These are phyloP conservation scores for Synergus gifuensis DNA, from an alignment of 2,888 invertebrate species.

Conservation along the genomic window DNA sequence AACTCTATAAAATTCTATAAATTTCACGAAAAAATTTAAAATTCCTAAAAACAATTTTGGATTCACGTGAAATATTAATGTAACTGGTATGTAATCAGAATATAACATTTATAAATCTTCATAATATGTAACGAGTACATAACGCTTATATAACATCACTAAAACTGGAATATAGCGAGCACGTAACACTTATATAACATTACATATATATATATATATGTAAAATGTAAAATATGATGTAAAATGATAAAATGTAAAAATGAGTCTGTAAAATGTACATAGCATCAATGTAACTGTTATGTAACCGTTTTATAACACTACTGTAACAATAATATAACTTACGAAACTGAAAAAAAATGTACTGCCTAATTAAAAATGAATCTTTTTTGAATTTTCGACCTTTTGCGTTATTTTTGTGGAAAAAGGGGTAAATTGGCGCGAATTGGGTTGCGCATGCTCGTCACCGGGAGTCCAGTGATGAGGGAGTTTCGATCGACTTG, in stretches of 20 bases:
- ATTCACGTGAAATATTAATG: too few relatives aligned
- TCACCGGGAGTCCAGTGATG: conserved; percentile 42
- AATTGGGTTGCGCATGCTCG: conserved; percentile 57
- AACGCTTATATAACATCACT: too few relatives aligned
- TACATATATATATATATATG: background rate
- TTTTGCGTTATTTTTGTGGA: background rate
- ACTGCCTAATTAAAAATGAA: background rate
- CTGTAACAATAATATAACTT: background rate
- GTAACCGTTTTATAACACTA: background rate
- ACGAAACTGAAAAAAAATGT: background rate
- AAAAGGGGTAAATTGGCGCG: conserved; percentile 57
- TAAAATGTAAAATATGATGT: too few relatives aligned
- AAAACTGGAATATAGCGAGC: too few relatives aligned
- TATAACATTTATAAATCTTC: background rate
- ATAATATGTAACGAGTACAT: too few relatives aligned
- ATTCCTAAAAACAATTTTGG: too few relatives aligned
- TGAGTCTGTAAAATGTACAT: too few relatives aligned
- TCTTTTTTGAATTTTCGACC: background rate
- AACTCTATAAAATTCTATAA: too few relatives aligned
- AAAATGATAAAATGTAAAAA: too few relatives aligned
- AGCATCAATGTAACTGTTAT: background rate
- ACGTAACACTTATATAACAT: background rate
- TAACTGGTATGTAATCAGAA: background rate
- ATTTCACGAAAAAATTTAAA: too few relatives aligned
- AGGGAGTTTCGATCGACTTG: conserved; percentile 67